phyloP scores from a whole-genome alignment of 2,113 vertebrate species.

The Octodon degus region DNA sequence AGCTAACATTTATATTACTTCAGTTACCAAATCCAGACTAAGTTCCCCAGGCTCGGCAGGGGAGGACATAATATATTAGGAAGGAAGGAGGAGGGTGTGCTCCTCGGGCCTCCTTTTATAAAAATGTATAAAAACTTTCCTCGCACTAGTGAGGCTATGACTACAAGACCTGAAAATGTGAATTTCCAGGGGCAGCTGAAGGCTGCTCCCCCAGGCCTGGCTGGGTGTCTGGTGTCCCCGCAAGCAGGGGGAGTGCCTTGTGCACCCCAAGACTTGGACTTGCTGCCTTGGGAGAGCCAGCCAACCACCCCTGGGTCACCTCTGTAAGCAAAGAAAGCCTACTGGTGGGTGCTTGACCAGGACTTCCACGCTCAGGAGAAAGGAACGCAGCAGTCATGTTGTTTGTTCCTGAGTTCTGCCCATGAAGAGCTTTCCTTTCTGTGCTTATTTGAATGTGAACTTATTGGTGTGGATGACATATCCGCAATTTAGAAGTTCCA shows the following conservation, averaged over 20 bases:
- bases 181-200: constrained; percentile 79
- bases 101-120: constrained; percentile 88
- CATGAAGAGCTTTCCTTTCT: constrained; percentile 77
- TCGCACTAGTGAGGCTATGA: constrained; percentile 85
- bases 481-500: constrained; percentile 55
- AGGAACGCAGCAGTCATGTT: neutral
- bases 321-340: constrained; percentile 86
- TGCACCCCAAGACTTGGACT: constrained; percentile 67
- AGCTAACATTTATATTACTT: constrained; percentile 91
- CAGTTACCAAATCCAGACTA: constrained; percentile 90
- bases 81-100: constrained; percentile 86
- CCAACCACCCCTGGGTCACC: constrained; percentile 74
- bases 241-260: constrained; percentile 77
- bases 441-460: constrained; percentile 5
- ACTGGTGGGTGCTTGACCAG: constrained; percentile 82
- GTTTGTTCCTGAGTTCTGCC: constrained; percentile 75
- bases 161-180: constrained; percentile 83
- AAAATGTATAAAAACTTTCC: constrained; percentile 86
- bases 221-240: neutral
- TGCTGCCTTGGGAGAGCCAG: constrained; percentile 82
- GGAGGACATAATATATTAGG: constrained; percentile 90
- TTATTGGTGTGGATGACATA: constrained; percentile 56
- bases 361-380: constrained; percentile 77
- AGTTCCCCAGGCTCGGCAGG: constrained; percentile 87
- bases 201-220: constrained; percentile 29